Base-by-base conservation (phyloP, 2,888 invertebrate genomes). In the Nemapogon koenigi region DNA sequence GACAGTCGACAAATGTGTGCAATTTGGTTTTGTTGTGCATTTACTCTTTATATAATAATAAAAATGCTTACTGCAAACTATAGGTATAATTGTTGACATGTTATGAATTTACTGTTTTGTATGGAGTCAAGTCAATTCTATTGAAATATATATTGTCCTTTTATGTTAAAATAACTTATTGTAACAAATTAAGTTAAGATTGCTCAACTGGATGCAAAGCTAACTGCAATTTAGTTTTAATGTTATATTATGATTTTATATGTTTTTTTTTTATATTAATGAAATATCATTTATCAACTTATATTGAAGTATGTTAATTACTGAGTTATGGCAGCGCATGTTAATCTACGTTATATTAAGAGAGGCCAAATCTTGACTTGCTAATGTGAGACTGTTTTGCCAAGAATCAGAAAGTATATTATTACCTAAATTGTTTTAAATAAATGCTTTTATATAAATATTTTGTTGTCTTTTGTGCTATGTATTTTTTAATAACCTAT, bases 371-470 rank as follows among this genome's bases (percentile, higher is more conserved):
- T 78, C 76, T 78, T 75, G 76, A 78, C 76, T 78, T 78, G 78
- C 78, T 78, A 75, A 75, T 68, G 76, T 78, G 76, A 78, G 78
- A 78, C 78, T 78, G 78, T 78, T 78, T 78, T 78, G 78, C 78
- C 78, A 78, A 78, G 76, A 78, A 76, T 78, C 75, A 75, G 75
- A 76, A 78, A 76, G 73, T 76, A 76, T 78, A 78, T 78, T 65
- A 68, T 65, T 78, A 78, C 76, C 75, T 76, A 78, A 78, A 75
- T 76, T 78, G 78, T 78, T 78, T 78, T 76, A 73, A 78, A 76
- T 78, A 78, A 76, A 78, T 76, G 78, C 78, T 78, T 78, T 78
- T 78, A 69, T 78, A 78, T 75, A 71, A 70, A 61, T 56, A 42
- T 43, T 16, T 44, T 39, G 13, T 44, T 42, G 42, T 43, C 27